A percentile compares a stretch with the other conserved stretches of the same genome.
These are phyloP conservation scores for Melanargia galathea DNA, from an alignment of 2,888 invertebrate species.

Conservation along the genomic window DNA sequence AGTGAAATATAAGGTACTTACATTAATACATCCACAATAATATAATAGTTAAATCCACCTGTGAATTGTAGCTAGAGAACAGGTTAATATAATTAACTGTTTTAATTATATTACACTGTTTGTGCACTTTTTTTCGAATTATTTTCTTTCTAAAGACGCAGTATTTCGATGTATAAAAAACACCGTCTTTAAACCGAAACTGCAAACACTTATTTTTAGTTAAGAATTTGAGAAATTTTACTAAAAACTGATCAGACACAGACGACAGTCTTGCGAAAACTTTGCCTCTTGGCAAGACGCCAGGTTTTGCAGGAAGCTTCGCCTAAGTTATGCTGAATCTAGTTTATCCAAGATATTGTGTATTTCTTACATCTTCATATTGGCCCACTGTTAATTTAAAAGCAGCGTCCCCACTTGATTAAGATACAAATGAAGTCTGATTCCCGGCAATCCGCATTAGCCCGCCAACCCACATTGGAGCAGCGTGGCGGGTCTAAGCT, in stretches of 20 bases:
- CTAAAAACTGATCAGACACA: constrained; percentile 21
- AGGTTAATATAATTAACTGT: too few relatives aligned
- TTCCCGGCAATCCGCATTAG: too few relatives aligned
- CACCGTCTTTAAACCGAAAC: constrained; percentile 1
- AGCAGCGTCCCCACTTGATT: not conserved
- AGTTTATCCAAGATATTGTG: not conserved
- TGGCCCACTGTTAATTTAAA: not conserved
- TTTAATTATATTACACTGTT: too few relatives aligned
- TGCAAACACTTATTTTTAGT: constrained; percentile 6
- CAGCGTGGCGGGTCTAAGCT: too few relatives aligned
- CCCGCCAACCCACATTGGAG: too few relatives aligned
- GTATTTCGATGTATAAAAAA: not conserved
- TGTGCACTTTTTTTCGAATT: too few relatives aligned
- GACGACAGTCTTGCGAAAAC: constrained; percentile 17
- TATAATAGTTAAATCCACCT: too few relatives aligned
- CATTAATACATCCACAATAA: too few relatives aligned
- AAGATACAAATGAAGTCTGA: too few relatives aligned
- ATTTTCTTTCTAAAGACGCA: too few relatives aligned
- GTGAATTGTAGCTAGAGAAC: too few relatives aligned
- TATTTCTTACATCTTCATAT: constrained; percentile 10
- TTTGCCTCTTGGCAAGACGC: constrained; percentile 13
- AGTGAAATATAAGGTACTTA: too few relatives aligned
- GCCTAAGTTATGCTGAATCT: constrained; percentile 10
- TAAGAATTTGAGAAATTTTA: constrained; percentile 14
- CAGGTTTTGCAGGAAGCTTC: constrained; percentile 9